These are phyloP conservation scores for Pristis pectinata DNA, from an alignment of 2,797 vertebrate genomes.

Conservation along the genomic window DNA sequence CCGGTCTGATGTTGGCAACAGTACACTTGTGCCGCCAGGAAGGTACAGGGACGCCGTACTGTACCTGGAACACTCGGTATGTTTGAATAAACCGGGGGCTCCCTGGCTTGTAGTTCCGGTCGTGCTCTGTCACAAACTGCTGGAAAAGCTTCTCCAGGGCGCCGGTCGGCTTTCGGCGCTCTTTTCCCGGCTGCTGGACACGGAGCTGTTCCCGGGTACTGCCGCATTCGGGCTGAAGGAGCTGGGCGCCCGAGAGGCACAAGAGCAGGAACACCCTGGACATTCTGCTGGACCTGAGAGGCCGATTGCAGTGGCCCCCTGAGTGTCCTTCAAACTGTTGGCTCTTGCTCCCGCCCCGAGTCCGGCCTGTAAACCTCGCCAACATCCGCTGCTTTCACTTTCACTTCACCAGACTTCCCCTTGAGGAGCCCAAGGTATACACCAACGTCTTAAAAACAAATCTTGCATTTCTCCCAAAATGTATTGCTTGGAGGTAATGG, in stretches of 20 bases:
- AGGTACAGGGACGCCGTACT: too few species aligned
- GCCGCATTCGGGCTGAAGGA: neutral
- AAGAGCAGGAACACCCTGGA: neutral
- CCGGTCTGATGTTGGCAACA: neutral
- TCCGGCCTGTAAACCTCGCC: too few species aligned
- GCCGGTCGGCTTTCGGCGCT: neutral
- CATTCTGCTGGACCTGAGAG: too few species aligned
- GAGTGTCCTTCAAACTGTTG: neutral
- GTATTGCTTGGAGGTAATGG: too few species aligned
- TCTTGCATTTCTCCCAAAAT: neutral
- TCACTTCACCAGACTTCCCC: neutral
- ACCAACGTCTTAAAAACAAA: neutral
- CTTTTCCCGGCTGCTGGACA: neutral
- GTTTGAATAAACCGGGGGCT: neutral
- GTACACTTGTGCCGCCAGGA: too few species aligned
- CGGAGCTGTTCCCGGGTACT: neutral
- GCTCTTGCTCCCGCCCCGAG: neutral
- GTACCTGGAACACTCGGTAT: constrained; percentile 3
- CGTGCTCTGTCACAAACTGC: neutral
- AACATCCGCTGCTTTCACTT: constrained; percentile 15
- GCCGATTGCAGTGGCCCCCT: neutral
- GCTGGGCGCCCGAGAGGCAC: neutral
- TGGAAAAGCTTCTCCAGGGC: neutral
- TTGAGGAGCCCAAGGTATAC: neutral
- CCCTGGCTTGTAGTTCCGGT: neutral